Conservation (phyloP, 2,888 invertebrate species). For the Dermolepida albohirtum region DNA sequence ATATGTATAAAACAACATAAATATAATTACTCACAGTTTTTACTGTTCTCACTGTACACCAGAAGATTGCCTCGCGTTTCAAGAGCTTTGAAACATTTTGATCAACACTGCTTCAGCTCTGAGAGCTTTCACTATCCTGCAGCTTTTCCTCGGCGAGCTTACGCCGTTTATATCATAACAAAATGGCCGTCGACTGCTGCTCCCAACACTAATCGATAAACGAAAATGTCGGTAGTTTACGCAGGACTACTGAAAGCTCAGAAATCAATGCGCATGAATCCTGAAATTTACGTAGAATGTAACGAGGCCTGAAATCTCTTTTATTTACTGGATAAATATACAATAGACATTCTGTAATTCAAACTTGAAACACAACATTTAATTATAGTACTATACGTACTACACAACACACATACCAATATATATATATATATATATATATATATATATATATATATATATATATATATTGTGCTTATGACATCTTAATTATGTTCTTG, state of each 20-base stretch:
- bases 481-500: too few relatives aligned
- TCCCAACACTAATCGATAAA: slow-evolving; percentile 62
- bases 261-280: slow-evolving; percentile 47
- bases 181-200: slow-evolving; percentile 60
- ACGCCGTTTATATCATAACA: slow-evolving; percentile 43
- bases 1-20: too few relatives aligned
- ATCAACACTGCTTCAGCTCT: slow-evolving; percentile 41
- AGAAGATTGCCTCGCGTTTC: slow-evolving; percentile 45
- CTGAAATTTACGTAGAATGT: slow-evolving; percentile 38
- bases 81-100: slow-evolving; percentile 52
- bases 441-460: too few relatives aligned
- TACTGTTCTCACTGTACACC: slow-evolving; percentile 34
- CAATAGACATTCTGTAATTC: too few relatives aligned
- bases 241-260: slow-evolving; percentile 55
- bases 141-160: slow-evolving; percentile 24
- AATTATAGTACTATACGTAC: too few relatives aligned
- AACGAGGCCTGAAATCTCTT: slow-evolving; percentile 31
- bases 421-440: too few relatives aligned
- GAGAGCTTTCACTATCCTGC: slow-evolving; percentile 48
- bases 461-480: too few relatives aligned
- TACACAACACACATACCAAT: too few relatives aligned
- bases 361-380: neutral
- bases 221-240: slow-evolving; percentile 52
- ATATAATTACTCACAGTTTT: neutral
- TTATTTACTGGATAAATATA: slow-evolving; percentile 17